A percentile compares a stretch with the other conserved stretches of the same genome.
phyloP scores from a whole-genome alignment of 2,888 invertebrate species.

The Drosophila mimica region DNA sequence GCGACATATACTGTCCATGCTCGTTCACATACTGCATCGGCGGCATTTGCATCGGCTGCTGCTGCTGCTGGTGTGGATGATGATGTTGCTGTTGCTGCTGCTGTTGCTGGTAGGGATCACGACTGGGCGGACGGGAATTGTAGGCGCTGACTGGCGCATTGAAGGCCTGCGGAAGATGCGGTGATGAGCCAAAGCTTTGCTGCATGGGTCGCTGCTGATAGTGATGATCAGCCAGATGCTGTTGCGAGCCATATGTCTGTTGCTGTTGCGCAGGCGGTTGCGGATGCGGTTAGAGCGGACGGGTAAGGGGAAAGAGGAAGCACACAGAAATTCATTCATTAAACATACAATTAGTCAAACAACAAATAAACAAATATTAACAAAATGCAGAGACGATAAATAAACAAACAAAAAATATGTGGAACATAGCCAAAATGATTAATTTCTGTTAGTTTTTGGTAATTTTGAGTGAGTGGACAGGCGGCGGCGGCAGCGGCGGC shows the following conservation, averaged over 20 bases:
- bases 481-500: background rate
- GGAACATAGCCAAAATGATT: conserved; percentile 1
- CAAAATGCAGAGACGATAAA: background rate
- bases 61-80: conserved; percentile 65
- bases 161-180: conserved; percentile 84
- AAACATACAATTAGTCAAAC: conserved; percentile 28
- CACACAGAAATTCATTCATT: conserved; percentile 20
- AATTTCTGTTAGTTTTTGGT: conserved; percentile 14
- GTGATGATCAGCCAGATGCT: conserved; percentile 86
- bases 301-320: background rate
- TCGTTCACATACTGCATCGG: conserved; percentile 85
- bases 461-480: conserved; percentile 29
- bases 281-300: conserved; percentile 52
- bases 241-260: conserved; percentile 87
- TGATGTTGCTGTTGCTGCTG: conserved; percentile 65
- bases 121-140: conserved; percentile 84
- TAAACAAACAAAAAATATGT: conserved; percentile 4
- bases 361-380: conserved; percentile 9
- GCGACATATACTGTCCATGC: conserved; percentile 83
- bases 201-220: conserved; percentile 83
- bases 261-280: conserved; percentile 48
- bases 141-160: conserved; percentile 81
- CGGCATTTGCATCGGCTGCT: conserved; percentile 55
- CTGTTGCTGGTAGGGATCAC: conserved; percentile 84
- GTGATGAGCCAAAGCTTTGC: conserved; percentile 84